phyloP scores from a whole-genome alignment of 2,888 invertebrate genomes.

The Lasioglossum morio region DNA sequence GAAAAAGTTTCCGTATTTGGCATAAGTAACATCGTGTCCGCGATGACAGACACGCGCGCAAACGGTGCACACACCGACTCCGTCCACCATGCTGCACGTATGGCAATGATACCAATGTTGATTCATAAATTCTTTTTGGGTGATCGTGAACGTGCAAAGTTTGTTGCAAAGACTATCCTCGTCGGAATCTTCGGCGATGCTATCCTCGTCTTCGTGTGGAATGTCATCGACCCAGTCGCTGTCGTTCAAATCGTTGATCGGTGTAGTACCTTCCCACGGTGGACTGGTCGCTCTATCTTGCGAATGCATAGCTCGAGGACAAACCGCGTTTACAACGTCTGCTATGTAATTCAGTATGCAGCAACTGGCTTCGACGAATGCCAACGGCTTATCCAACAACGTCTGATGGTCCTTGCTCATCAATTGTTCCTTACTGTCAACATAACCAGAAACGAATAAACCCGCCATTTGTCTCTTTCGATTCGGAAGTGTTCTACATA shows the following conservation, averaged over 20 bases:
- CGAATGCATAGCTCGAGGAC: slow-evolving; percentile 78
- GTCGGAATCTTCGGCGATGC: slow-evolving; percentile 96
- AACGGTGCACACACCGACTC: slow-evolving; percentile 98
- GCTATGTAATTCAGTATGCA: slow-evolving; percentile 94
- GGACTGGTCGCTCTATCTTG: slow-evolving; percentile 87
- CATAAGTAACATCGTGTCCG: slow-evolving; percentile 98
- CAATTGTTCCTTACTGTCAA: slow-evolving; percentile 86
- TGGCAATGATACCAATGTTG: slow-evolving; percentile 99
- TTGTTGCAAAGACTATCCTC: slow-evolving; percentile 96
- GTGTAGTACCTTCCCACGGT: slow-evolving; percentile 91
- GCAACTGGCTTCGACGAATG: slow-evolving; percentile 90
- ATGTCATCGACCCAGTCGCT: slow-evolving; percentile 95
- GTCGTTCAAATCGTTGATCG: slow-evolving; percentile 85
- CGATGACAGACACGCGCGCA: slow-evolving; percentile 99
- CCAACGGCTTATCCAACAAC: slow-evolving; percentile 86
- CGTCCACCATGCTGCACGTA: slow-evolving; percentile 99
- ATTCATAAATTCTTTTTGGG: slow-evolving; percentile 99
- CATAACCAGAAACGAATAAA: slow-evolving; percentile 46
- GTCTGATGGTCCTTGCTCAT: slow-evolving; percentile 85
- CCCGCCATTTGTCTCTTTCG: too few relatives aligned
- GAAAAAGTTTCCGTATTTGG: slow-evolving; percentile 99
- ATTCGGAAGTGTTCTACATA: neutral
- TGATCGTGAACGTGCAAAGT: slow-evolving; percentile 98
- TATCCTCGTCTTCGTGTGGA: slow-evolving; percentile 95
- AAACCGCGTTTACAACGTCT: slow-evolving; percentile 89